These are phyloP conservation scores for Sesia bembeciformis DNA, from an alignment of 2,888 invertebrate species.

Conservation along the genomic window DNA sequence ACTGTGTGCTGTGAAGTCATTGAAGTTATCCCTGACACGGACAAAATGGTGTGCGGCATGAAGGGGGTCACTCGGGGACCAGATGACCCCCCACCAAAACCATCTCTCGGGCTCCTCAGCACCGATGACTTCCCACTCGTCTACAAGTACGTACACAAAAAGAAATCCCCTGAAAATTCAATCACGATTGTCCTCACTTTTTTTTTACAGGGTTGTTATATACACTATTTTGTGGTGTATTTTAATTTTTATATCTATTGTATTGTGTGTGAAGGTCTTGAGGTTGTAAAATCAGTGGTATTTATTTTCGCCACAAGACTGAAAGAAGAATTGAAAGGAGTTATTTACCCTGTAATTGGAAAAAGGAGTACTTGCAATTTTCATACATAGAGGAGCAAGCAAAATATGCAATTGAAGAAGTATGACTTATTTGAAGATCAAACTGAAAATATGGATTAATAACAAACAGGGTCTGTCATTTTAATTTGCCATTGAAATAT, in stretches of 20 bases:
- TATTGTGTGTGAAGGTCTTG: constrained; percentile 20
- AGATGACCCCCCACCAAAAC: constrained; percentile 80
- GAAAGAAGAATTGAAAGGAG: not conserved
- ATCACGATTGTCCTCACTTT: constrained; percentile 19
- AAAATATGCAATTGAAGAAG: too few species aligned
- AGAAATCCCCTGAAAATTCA: constrained; percentile 7
- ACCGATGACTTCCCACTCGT: constrained; percentile 86
- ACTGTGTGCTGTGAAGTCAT: constrained; percentile 91
- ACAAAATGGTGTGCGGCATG: constrained; percentile 92
- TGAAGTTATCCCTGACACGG: constrained; percentile 88
- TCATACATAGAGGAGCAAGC: too few species aligned
- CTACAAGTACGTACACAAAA: constrained; percentile 82
- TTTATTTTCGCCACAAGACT: constrained; percentile 18
- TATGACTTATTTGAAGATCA: too few species aligned
- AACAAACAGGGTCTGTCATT: too few species aligned
- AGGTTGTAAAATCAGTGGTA: constrained; percentile 45
- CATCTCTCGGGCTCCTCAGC: constrained; percentile 87
- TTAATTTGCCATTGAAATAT: too few species aligned
- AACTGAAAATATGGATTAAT: too few species aligned
- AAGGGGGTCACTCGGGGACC: constrained; percentile 82
- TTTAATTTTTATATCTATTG: constrained; percentile 24
- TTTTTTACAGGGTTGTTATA: constrained; percentile 39
- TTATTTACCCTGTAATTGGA: not conserved
- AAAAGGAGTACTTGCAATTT: too few species aligned
- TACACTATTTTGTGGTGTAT: constrained; percentile 31